phyloP scores from a whole-genome alignment of 2,888 invertebrate species.

The Scaptomyza reducta region DNA sequence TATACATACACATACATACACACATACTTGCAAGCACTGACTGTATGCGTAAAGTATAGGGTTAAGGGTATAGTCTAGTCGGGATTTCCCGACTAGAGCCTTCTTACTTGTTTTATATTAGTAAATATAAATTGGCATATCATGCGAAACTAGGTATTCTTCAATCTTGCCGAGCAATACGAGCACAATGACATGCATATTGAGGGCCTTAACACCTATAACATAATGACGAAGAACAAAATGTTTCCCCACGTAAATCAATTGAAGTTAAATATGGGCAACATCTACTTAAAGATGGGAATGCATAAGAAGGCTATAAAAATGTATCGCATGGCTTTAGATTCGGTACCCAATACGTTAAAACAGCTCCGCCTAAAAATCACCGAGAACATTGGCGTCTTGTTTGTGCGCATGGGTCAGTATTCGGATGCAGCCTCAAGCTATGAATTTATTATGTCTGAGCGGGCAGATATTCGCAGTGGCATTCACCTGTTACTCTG shows the following conservation, averaged over 20 bases:
- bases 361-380: constrained; percentile 97
- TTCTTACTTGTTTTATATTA: too few relatives aligned
- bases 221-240: constrained; percentile 96
- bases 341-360: constrained; percentile 96
- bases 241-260: constrained; percentile 97
- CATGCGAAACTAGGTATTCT: constrained; percentile 89
- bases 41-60: too few relatives aligned
- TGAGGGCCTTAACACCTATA: constrained; percentile 98
- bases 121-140: too few relatives aligned
- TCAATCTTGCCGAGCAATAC: constrained; percentile 98
- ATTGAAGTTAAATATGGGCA: constrained; percentile 98
- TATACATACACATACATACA: too few relatives aligned
- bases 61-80: too few relatives aligned
- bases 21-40: too few relatives aligned
- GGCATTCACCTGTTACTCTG: constrained; percentile 95
- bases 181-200: constrained; percentile 96
- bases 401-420: constrained; percentile 97
- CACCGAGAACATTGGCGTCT: constrained; percentile 96
- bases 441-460: constrained; percentile 99
- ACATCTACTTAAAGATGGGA: constrained; percentile 97
- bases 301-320: constrained; percentile 97
- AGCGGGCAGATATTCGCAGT: constrained; percentile 94
- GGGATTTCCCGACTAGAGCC: too few relatives aligned
- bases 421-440: constrained; percentile 98
- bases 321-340: constrained; percentile 98